These are phyloP conservation scores for Synanthedon andrenaeformis DNA, from an alignment of 2,888 invertebrate genomes.

Conservation along the genomic window DNA sequence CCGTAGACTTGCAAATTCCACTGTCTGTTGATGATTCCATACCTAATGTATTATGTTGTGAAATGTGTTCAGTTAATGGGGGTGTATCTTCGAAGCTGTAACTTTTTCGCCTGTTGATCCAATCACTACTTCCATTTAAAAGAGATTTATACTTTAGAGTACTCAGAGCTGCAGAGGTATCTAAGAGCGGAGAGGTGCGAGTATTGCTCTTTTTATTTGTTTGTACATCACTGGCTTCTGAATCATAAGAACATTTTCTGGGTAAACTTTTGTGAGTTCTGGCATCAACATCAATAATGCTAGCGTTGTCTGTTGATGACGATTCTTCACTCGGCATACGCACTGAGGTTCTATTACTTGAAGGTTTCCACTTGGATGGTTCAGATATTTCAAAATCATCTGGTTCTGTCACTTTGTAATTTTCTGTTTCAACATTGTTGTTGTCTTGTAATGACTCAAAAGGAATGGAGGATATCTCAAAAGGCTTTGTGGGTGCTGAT, in stretches of 20 bases:
- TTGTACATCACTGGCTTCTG: constrained; percentile 42
- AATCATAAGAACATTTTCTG: constrained; percentile 48
- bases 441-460: constrained; percentile 40
- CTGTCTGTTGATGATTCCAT: constrained; percentile 84
- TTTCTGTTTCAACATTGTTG: constrained; percentile 37
- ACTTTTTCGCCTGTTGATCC: constrained; percentile 81
- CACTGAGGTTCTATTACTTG: constrained; percentile 74
- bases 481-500: constrained; percentile 36
- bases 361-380: constrained; percentile 76
- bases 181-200: constrained; percentile 44
- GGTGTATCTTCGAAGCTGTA: constrained; percentile 76
- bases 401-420: constrained; percentile 63
- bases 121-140: constrained; percentile 63
- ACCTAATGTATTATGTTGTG: constrained; percentile 55
- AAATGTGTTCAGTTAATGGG: constrained; percentile 37
- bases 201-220: constrained; percentile 29
- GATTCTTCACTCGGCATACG: constrained; percentile 74
- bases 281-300: constrained; percentile 54
- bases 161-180: constrained; percentile 44
- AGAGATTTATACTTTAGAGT: constrained; percentile 57
- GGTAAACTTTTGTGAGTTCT: constrained; percentile 31
- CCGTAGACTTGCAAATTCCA: constrained; percentile 79
- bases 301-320: constrained; percentile 53
- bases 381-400: constrained; percentile 69
- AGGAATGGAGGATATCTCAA: constrained; percentile 59